Base-by-base conservation (phyloP, 2,113 vertebrate species). In the Tamias sibiricus region DNA sequence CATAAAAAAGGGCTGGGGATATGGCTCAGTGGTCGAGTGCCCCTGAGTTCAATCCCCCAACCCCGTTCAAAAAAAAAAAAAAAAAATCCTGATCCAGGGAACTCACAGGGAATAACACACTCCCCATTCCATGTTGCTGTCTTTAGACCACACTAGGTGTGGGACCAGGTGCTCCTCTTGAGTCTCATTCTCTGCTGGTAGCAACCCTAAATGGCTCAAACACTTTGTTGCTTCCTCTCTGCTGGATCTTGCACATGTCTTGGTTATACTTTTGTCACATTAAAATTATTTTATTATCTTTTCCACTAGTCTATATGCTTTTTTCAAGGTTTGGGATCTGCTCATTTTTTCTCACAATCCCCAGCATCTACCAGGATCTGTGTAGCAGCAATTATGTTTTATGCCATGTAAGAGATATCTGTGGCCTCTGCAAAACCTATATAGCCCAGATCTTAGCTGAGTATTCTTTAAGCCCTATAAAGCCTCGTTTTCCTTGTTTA, bases 261-360 rank as follows among this genome's bases (percentile, higher is more conserved):
- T 49, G 26, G 47, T 44, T 47, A 49, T 44, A 64, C 37, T 57
- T 54, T 35, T 52, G 24, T 44, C 40, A 40, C 22, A 59, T 52
- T 82, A 35, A 80, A 80, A 76, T 85, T 28, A 79, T 16, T 93
- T 47, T 35, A 79, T n/a, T 62, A 64, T 28, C 22, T 49, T 85
- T 71, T 26, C 30, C 37, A 68, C 2, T 19, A 52, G 7, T 10
- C 20, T 77, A 4, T 22, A 54, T 1, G n/a, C 24, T 75, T 66
- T 66, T 76, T 87, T 47, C 32, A 72, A 77, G 37, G 24, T 37
- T 40, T 24, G 20, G 17, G n/a, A n/a, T 4, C 64, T 37, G 76
- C 47, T 32, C 26, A 82, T n/a, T 81, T 92, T n/a, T 69, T 54
- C 87, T 91, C n/a, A 22, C 32, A 40, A 75, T 59, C 20, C 44